Evolutionary conservation across 2,113 vertebrate species (phyloP).

Genomic region (Proterorhinus semilunaris): DNA sequence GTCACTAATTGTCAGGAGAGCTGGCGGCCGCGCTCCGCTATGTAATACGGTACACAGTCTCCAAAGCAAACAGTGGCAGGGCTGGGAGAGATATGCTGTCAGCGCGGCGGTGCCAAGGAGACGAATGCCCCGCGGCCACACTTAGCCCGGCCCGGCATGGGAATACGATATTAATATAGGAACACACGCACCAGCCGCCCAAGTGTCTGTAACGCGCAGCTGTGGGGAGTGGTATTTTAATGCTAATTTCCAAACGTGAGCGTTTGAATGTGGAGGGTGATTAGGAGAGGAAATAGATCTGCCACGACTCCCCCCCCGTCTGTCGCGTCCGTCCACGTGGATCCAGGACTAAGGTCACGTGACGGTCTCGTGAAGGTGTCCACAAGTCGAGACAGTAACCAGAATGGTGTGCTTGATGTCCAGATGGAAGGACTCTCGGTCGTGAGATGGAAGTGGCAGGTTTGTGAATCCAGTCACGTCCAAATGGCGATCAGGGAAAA

Average conservation of each 20-base stretch:
- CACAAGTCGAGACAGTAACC: too few relatives aligned
- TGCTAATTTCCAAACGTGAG: neutral
- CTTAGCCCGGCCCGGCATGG: neutral
- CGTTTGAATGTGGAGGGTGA: too few relatives aligned
- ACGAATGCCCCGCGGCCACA: conserved; percentile 26
- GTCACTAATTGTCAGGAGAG: conserved; percentile 72
- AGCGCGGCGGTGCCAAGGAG: conserved; percentile 53
- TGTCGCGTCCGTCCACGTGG: too few relatives aligned
- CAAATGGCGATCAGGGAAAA: too few relatives aligned
- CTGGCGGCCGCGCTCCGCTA: conserved; percentile 62
- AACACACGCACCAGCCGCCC: neutral
- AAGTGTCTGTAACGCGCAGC: neutral
- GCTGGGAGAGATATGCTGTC: conserved; percentile 69
- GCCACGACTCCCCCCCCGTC: too few relatives aligned
- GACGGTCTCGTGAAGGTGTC: too few relatives aligned
- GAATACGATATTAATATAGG: neutral
- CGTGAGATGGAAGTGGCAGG: too few relatives aligned
- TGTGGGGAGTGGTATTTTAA: neutral
- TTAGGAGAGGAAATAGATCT: too few relatives aligned
- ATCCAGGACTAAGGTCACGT: too few relatives aligned
- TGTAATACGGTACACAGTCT: conserved; percentile 68
- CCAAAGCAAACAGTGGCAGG: conserved; percentile 75
- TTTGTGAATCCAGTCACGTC: too few relatives aligned
- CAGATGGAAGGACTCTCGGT: too few relatives aligned
- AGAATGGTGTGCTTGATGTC: too few relatives aligned